These are phyloP conservation scores for Drosophila nebulosa DNA, from an alignment of 1,140 invertebrate species.

Conservation along the genomic window DNA sequence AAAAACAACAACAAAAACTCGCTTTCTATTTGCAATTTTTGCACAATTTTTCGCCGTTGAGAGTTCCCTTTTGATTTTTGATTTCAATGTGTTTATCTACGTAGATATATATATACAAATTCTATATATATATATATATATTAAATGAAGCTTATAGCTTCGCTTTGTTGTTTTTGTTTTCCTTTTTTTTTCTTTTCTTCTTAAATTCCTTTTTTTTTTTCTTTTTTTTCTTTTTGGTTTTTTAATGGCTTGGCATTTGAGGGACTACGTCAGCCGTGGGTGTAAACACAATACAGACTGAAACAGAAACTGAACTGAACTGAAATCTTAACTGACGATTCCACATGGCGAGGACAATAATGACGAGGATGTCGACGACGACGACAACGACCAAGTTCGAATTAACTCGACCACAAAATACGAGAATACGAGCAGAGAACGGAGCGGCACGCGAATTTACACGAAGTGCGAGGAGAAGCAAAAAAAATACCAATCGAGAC, in stretches of 20 bases:
- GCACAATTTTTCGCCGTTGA: not conserved
- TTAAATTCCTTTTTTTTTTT: conserved; percentile 5
- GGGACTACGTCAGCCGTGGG: conserved; percentile 77
- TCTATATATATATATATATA: not conserved
- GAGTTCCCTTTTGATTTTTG: not conserved
- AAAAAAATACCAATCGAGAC: conserved; percentile 1
- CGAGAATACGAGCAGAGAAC: conserved; percentile 43
- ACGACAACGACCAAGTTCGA: conserved; percentile 50
- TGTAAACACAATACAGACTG: conserved; percentile 81
- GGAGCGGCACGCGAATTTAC: conserved; percentile 9
- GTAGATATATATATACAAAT: not conserved
- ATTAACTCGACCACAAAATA: conserved; percentile 70
- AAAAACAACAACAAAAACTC: not conserved
- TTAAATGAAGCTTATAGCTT: conserved; percentile 22
- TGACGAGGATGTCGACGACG: conserved; percentile 13
- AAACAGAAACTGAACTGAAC: conserved; percentile 58
- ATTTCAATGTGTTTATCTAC: not conserved
- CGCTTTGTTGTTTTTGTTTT: conserved; percentile 7
- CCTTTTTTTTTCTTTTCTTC: conserved; percentile 10
- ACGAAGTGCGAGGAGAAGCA: not conserved
- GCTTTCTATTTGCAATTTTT: conserved; percentile 9
- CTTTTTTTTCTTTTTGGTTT: conserved; percentile 19
- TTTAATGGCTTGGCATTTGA: conserved; percentile 49
- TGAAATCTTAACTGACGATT: conserved; percentile 37
- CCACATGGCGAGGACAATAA: conserved; percentile 16